Base-by-base conservation (phyloP, 2,888 invertebrate genomes). In the Girardia tigrina region DNA sequence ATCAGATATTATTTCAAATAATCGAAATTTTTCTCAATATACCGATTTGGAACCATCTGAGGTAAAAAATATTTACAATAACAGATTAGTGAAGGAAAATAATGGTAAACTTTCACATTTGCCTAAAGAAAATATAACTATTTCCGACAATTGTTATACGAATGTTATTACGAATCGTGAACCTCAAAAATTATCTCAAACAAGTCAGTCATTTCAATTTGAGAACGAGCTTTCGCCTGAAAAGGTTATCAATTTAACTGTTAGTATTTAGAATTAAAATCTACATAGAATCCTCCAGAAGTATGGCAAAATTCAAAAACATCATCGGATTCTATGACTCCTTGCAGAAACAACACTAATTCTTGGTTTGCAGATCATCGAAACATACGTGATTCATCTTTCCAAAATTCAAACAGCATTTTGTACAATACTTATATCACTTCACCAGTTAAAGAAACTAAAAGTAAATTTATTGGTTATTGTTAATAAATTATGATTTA, bases 401-500 rank as follows among this genome's bases (percentile, higher is more conserved):
- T 56, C 23, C 56, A n/a, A 56, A 56, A 56, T 56, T 56, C 56
- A n/a, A 56, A 56, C n/a, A 56, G 56, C 23, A 56, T 56, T 56
- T 20, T 56, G n/a, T 56, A 56, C 23, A 56, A 56, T 56, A 20
- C 56, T 12, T 56, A 56, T 23, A 56, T 56, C 20, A 56, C 4
- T n/a, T 56, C 56, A 12, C n/a, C 56, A 56, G n/a, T 56, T 16
- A 56, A 56, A 56, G 56, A 56, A 56, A 20, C 56, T 4, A 56
- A 56, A 56, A 56, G 56, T 56, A 56, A 56, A 56, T 56, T 56
- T 56, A n/a, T n/a, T n/a, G n/a, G n/a, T n/a, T n/a, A n/a, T n/a
- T 56, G 4, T 56, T 56, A 20, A 16, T n/a, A 16, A 56, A 56
- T 6, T 56, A 20, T 12, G 23, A 12, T 56, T 56, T n/a, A 12